A percentile compares a stretch with the other conserved stretches of the same genome.
phyloP scores from a whole-genome alignment of 2,888 invertebrate species.

The Dryocosmus kuriphilus region DNA sequence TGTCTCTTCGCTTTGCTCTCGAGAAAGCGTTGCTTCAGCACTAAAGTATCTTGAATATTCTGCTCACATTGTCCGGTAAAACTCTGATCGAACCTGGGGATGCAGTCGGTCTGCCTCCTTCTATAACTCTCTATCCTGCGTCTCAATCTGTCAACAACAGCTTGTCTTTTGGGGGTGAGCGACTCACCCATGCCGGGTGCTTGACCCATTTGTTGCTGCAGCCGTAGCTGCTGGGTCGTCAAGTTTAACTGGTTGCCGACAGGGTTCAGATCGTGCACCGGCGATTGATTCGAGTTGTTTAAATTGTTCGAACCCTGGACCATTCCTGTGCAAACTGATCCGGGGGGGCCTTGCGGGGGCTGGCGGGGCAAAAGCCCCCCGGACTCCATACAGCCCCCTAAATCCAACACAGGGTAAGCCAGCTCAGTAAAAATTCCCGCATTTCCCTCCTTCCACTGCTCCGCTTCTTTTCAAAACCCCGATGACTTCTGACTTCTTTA shows the following conservation, averaged over 20 bases:
- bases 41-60: slow-evolving; percentile 92
- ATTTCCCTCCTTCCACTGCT: slow-evolving; percentile 3
- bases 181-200: slow-evolving; percentile 81
- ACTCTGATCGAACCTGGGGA: slow-evolving; percentile 92
- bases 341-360: slow-evolving; percentile 82
- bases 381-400: slow-evolving; percentile 89
- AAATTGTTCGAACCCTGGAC: slow-evolving; percentile 78
- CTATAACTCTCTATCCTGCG: slow-evolving; percentile 93
- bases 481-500: background rate
- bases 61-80: slow-evolving; percentile 93
- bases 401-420: slow-evolving; percentile 79
- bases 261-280: slow-evolving; percentile 67
- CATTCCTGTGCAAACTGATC: slow-evolving; percentile 72
- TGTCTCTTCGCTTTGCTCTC: slow-evolving; percentile 94
- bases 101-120: slow-evolving; percentile 90
- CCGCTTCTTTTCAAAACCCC: background rate
- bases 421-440: slow-evolving; percentile 78
- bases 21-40: slow-evolving; percentile 92
- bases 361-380: slow-evolving; percentile 85
- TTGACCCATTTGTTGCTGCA: slow-evolving; percentile 77
- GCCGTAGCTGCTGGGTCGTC: slow-evolving; percentile 70
- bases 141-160: slow-evolving; percentile 90
- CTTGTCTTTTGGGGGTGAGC: slow-evolving; percentile 89
- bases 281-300: slow-evolving; percentile 77
- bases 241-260: slow-evolving; percentile 63